Conservation (phyloP, 2,888 invertebrate species). For the Drosophila peninsularis region DNA sequence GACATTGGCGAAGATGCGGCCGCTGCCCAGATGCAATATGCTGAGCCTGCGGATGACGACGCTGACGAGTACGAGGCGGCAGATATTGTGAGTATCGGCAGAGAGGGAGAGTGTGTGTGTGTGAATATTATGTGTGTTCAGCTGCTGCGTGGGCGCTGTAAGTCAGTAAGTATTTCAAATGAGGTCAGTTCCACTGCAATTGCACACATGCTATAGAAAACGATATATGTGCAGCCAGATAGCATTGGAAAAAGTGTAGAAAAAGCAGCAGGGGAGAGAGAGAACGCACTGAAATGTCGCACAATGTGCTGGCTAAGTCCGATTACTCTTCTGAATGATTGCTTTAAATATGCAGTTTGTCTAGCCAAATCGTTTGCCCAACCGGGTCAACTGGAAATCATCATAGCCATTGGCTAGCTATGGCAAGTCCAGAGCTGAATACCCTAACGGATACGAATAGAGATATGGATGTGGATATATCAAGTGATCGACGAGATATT, state of each 20-base stretch:
- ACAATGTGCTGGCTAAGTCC: constrained; percentile 58
- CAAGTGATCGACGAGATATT: too few relatives aligned
- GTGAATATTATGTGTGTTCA: background rate
- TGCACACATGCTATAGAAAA: constrained; percentile 7
- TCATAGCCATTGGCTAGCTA: constrained; percentile 8
- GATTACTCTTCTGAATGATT: constrained; percentile 48
- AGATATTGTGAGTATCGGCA: constrained; percentile 77
- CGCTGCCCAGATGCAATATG: constrained; percentile 65
- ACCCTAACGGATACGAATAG: background rate
- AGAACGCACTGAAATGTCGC: constrained; percentile 56
- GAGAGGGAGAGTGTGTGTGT: background rate
- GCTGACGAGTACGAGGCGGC: constrained; percentile 68
- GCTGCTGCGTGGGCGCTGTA: constrained; percentile 21
- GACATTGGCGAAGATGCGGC: constrained; percentile 63
- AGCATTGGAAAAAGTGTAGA: constrained; percentile 9
- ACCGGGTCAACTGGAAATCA: constrained; percentile 23
- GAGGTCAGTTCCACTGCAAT: constrained; percentile 66
- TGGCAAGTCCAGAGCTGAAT: background rate
- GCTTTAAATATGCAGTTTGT: constrained; percentile 33
- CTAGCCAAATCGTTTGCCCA: constrained; percentile 18
- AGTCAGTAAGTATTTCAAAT: constrained; percentile 51
- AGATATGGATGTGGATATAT: too few relatives aligned
- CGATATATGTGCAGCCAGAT: background rate
- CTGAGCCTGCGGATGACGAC: constrained; percentile 44
- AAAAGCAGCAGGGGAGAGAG: background rate